A percentile compares a stretch with the other conserved stretches of the same genome.
Conservation (phyloP, 2,888 invertebrate genomes). For the Aleiodes leptofemur region DNA sequence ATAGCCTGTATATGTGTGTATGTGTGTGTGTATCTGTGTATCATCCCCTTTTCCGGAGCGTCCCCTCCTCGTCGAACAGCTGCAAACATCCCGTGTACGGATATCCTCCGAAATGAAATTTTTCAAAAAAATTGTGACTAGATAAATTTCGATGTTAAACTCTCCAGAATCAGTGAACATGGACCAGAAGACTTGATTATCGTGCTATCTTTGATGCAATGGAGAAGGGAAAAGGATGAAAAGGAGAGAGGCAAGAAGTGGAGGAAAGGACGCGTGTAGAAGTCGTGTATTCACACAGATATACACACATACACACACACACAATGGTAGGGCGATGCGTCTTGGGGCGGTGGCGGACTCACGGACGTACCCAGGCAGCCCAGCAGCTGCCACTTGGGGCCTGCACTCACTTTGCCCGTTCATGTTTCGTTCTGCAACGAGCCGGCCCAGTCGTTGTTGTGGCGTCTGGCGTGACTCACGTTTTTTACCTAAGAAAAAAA, state of each 20-base stretch:
- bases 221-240: background rate
- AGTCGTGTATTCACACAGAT: too few species aligned
- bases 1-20: constrained; percentile 3
- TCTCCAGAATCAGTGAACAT: constrained; percentile 1
- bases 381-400: constrained; percentile 58
- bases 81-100: background rate
- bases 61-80: constrained; percentile 5
- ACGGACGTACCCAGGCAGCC: constrained; percentile 41
- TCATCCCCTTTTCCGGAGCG: constrained; percentile 37
- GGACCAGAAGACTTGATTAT: background rate
- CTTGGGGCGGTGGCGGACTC: constrained; percentile 36
- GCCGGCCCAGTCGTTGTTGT: constrained; percentile 68
- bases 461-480: constrained; percentile 66
- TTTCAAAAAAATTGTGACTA: background rate
- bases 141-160: too few species aligned
- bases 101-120: background rate
- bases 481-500: constrained; percentile 6
- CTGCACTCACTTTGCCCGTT: constrained; percentile 64
- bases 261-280: constrained; percentile 22
- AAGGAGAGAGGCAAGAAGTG: background rate
- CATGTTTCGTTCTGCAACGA: constrained; percentile 55
- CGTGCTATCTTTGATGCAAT: too few species aligned
- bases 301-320: background rate
- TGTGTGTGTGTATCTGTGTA: constrained; percentile 16
- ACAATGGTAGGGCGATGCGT: constrained; percentile 25